A percentile compares a stretch with the other conserved stretches of the same genome.
phyloP scores from a whole-genome alignment of 2,888 invertebrate species.

The Andrena bicolor region DNA sequence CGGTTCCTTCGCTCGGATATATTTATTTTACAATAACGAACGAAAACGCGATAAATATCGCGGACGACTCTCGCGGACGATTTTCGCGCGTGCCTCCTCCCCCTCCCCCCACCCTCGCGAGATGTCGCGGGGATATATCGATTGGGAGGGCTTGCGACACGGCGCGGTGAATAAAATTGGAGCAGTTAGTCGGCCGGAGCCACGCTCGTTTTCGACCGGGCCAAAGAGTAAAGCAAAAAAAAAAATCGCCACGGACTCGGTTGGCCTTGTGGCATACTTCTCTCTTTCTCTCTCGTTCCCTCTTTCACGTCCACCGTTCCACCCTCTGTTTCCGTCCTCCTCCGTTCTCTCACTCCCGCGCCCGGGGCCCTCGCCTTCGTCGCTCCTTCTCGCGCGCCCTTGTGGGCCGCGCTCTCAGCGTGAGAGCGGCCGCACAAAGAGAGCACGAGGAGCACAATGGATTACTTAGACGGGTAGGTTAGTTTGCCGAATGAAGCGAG shows the following conservation, averaged over 20 bases:
- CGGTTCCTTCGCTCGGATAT: too few species aligned
- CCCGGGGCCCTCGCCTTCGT: constrained; percentile 49
- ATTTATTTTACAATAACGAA: neutral
- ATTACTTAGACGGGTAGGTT: constrained; percentile 83
- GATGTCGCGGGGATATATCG: constrained; percentile 33
- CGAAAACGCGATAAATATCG: neutral
- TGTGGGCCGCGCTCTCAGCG: constrained; percentile 74
- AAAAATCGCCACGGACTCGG: constrained; percentile 75
- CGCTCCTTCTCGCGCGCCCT: constrained; percentile 71
- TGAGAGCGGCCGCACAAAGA: constrained; percentile 81
- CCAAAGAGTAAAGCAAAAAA: constrained; percentile 75
- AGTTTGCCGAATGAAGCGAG: constrained; percentile 81
- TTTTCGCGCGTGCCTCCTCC: neutral
- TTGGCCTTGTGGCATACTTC: constrained; percentile 82
- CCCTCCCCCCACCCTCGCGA: neutral
- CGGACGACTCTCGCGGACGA: too few species aligned
- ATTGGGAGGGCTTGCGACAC: constrained; percentile 29
- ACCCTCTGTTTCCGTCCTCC: constrained; percentile 54
- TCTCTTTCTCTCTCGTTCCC: constrained; percentile 53
- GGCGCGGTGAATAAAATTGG: constrained; percentile 72
- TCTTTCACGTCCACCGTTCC: constrained; percentile 45
- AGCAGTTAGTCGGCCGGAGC: constrained; percentile 73
- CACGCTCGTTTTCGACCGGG: constrained; percentile 62
- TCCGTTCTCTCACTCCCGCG: constrained; percentile 39
- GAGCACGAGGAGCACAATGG: constrained; percentile 82